Base-by-base conservation (phyloP, 1,140 invertebrate species). In the Solenopsis invicta region DNA sequence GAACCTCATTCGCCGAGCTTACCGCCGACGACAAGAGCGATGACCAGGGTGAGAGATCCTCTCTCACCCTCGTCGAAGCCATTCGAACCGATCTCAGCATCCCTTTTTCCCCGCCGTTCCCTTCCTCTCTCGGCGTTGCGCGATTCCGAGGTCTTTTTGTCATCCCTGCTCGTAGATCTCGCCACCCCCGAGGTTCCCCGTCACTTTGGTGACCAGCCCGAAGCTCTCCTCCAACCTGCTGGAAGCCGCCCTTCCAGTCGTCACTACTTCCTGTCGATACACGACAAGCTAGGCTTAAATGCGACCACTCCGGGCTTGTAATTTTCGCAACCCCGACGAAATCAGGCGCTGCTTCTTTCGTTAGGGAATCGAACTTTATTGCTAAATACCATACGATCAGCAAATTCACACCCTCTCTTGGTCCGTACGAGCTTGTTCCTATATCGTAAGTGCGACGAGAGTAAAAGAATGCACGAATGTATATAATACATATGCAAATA, bases 321-420 rank as follows among this genome's bases (percentile, higher is more conserved):
- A 95, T 95, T 95, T 95, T 95, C 94, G 92, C 94, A 93, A 94
- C 91, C 92, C 94, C 93, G 91, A 92, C 93, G 91, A 94, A 95
- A 95, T 95, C 94, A 95, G 91, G 92, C 93, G 84, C 92, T 95
- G 94, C 94, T 95, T 95, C 92, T 92, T 92, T 91, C 89, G 84
- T 37, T 48, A 91, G 93, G 92, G 90, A 94, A 94, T 93, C 94
- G 93, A 93, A 95, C 94, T 95, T 95, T 95, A 95, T 95, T 95
- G 94, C 94, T 95, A 95, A 95, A 95, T 95, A 95, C 94, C 86
- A 94, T 92, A 87, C 93, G 94, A 95, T 95, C 95, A 95, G 95
- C 95, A 94, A 90, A 94, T 94, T 92, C 92, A 74, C 77, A 72
- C 80, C 34, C 78, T 87, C 66, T 66, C 64, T 78, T 80, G 8